Evolutionary conservation across 1,140 invertebrate genomes (phyloP), one percentile per base, ranked within the genome.

Genomic region (Leptestheria dahalacensis): DNA sequence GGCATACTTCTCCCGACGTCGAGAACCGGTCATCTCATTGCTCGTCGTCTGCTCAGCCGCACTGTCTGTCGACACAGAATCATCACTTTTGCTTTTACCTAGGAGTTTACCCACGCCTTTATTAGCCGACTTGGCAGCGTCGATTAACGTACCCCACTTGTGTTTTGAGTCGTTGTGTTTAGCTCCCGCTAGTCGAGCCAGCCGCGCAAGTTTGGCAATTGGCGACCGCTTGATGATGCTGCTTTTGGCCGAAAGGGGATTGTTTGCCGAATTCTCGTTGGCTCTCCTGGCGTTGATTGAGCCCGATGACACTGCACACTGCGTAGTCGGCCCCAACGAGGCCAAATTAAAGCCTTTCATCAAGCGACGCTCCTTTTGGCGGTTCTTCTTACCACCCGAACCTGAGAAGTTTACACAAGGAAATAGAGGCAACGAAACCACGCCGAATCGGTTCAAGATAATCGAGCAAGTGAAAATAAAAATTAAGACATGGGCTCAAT

Each of bases 311-410:
- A 56, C 24, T 26, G 12, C n/a, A 20, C 10, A n/a, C 33, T 28
- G 25, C 25, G 74, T 74, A 12, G 76, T 77, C 2, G 66, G 63
- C 41, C 84, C 82, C 41, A 79, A 75, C 0, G 81, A 80, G 1
- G 80, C 84, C 48, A 91, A 88, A 73, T 94, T 91, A 77, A 94
- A 94, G 1, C 91, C 91, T 71, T 94, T 94, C 88, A 93, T 92
- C 25, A 94, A 73, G 0, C 90, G 80, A 0, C 91, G 78, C 68
- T 93, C 90, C 73, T 91, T 91, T 71, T 92, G 88, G 0, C 90
- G 80, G 69, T 91, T 92, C 74, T 92, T 93, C 73, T 92, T 92
- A 29, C 91, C 89, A 62, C 89, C 88, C 64, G 86, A 82, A 69
- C 87, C 88, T 82, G 76, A 24, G 6, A 48, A 48, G 48, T 54